Evolutionary conservation across 2,888 invertebrate species (phyloP).

Genomic region (Mesorhabditis belari): DNA sequence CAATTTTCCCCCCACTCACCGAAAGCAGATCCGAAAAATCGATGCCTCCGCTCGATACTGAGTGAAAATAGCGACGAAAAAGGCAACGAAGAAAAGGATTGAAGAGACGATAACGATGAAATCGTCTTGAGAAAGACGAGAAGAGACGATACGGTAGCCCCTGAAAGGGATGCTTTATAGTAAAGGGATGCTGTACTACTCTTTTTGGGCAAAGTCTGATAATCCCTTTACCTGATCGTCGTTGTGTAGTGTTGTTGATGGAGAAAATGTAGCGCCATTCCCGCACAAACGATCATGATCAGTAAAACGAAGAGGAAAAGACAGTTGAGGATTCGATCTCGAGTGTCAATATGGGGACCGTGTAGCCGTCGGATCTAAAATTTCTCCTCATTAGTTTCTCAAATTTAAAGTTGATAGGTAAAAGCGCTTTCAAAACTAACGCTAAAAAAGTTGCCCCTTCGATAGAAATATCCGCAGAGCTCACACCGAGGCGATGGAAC

Average conservation of each 20-base stretch:
- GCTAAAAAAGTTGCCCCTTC: conserved; percentile 58
- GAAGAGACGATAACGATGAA: conserved; percentile 59
- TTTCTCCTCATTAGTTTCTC: not conserved
- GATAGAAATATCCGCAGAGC: conserved; percentile 60
- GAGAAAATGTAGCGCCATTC: conserved; percentile 30
- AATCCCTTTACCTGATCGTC: conserved; percentile 2
- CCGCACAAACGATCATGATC: conserved; percentile 56
- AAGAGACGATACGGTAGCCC: conserved; percentile 11
- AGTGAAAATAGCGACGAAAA: conserved; percentile 60
- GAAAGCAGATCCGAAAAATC: conserved; percentile 32
- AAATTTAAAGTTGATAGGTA: too few relatives aligned
- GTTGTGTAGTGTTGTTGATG: conserved; percentile 9
- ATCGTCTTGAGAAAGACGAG: conserved; percentile 51
- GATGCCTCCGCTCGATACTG: conserved; percentile 49
- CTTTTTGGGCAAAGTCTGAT: not conserved
- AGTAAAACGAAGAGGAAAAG: conserved; percentile 57
- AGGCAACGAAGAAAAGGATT: conserved; percentile 60
- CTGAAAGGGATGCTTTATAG: conserved; percentile 5
- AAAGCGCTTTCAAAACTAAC: too few relatives aligned
- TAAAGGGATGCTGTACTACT: not conserved
- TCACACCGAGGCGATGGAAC: conserved; percentile 59
- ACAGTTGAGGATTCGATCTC: conserved; percentile 58
- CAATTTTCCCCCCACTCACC: not conserved
- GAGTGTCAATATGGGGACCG: conserved; percentile 56
- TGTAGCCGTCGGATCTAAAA: conserved; percentile 50